phyloP scores from a whole-genome alignment of 64 coral and sea anemone species.

The Montipora efflorescens region DNA sequence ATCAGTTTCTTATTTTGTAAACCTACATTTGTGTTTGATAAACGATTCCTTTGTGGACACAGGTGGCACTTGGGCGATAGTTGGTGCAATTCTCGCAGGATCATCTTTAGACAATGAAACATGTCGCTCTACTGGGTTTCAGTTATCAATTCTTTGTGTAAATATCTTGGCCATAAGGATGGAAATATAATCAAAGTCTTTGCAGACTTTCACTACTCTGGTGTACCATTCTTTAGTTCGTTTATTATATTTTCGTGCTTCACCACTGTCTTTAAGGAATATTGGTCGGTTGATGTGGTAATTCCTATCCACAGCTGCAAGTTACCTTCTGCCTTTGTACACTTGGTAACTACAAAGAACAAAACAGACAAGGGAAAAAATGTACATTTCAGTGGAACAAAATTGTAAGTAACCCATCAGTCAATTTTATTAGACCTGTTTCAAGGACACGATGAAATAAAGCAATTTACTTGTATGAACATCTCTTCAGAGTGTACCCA shows the following conservation, averaged over 20 bases:
- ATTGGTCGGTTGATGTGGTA: neutral
- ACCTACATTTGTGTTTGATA: neutral
- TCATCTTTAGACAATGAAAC: neutral
- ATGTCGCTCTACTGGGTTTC: neutral
- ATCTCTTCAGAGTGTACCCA: slow-evolving; percentile 25
- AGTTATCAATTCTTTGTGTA: neutral
- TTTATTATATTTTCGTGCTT: neutral
- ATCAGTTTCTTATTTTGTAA: neutral
- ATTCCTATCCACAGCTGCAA: neutral
- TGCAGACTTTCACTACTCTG: neutral
- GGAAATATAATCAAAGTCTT: neutral
- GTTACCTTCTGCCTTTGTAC: neutral
- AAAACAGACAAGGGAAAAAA: neutral
- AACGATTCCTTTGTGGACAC: neutral
- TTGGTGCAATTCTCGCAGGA: neutral
- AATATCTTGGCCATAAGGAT: neutral
- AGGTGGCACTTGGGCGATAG: too few relatives aligned
- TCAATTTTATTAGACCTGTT: too few relatives aligned
- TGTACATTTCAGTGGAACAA: too few relatives aligned
- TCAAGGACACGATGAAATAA: neutral
- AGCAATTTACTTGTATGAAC: slow-evolving; percentile 22
- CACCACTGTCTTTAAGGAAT: neutral
- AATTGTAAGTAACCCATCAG: too few relatives aligned
- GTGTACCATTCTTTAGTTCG: neutral
- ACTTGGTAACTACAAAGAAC: neutral